Percentiles rank a stretch among this genome's conserved stretches.
These are phyloP conservation scores for Istiophorus platypterus DNA, from an alignment of 2,113 vertebrate genomes.

Conservation along the genomic window DNA sequence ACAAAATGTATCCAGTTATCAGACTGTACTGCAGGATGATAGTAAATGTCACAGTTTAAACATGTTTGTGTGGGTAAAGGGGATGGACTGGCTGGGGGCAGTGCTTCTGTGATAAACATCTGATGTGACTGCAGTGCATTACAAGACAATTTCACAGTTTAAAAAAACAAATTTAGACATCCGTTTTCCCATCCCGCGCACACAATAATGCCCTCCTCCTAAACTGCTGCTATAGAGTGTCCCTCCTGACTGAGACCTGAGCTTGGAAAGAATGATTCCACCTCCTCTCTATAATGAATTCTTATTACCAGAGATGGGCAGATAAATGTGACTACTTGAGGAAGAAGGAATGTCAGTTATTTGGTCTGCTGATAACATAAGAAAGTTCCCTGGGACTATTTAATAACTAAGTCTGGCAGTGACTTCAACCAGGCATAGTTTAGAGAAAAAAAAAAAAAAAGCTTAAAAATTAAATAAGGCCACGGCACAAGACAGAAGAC, in stretches of 20 bases:
- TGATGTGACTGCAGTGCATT: conserved; percentile 65
- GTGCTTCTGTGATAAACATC: conserved; percentile 56
- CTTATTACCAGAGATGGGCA: conserved; percentile 28
- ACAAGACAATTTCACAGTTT: conserved; percentile 74
- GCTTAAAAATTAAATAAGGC: conserved; percentile 50
- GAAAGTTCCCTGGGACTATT: conserved; percentile 62
- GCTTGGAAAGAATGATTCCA: conserved; percentile 9
- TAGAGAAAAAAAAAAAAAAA: conserved; percentile 40
- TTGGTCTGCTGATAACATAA: conserved; percentile 75
- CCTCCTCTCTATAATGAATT: conserved; percentile 38
- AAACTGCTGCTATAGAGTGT: not conserved
- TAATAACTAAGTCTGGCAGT: conserved; percentile 58
- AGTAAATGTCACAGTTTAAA: conserved; percentile 44
- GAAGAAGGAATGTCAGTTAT: conserved; percentile 77
- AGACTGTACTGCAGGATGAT: conserved; percentile 14
- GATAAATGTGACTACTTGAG: conserved; percentile 56
- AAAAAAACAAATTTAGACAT: conserved; percentile 54
- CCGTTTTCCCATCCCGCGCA: not conserved
- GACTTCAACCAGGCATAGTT: conserved; percentile 36
- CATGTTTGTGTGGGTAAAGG: conserved; percentile 45
- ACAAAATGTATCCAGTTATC: conserved; percentile 22
- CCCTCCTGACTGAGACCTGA: not conserved
- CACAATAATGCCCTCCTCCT: not conserved
- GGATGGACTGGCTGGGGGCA: conserved; percentile 18
- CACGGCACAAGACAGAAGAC: conserved; percentile 49